Conservation (phyloP, 1,140 invertebrate genomes). For the Nomia melanderi region DNA sequence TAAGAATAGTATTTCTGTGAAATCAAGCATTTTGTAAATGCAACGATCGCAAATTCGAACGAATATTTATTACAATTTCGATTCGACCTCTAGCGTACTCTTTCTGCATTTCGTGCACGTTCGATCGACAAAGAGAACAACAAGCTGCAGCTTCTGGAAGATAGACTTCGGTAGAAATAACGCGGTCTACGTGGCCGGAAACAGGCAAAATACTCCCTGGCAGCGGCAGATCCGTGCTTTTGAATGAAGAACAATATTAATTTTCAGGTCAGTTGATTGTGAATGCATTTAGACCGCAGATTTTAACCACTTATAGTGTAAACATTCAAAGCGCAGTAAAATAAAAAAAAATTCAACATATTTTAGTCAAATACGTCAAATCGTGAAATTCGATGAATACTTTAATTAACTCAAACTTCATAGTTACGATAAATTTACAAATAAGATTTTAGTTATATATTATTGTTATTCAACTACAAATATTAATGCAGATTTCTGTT, state of each 20-base stretch:
- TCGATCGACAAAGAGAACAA: conserved; percentile 44
- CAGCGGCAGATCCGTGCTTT: background rate
- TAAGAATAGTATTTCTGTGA: background rate
- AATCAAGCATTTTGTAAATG: background rate
- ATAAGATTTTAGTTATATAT: no score
- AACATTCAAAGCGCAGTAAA: no score
- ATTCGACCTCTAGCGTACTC: background rate
- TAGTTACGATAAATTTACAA: no score
- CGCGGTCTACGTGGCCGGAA: conserved; percentile 47
- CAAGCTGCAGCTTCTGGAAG: conserved; percentile 40
- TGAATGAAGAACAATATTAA: conserved; percentile 7
- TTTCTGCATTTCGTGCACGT: conserved; percentile 38
- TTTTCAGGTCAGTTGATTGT: conserved; percentile 12
- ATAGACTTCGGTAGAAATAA: conserved; percentile 51
- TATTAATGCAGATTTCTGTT: no score
- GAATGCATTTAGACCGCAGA: background rate
- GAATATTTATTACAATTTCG: conserved; percentile 37
- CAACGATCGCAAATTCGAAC: background rate
- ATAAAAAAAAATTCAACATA: no score
- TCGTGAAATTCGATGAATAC: no score
- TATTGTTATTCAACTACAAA: no score
- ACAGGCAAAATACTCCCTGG: background rate
- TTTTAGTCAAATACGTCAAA: no score
- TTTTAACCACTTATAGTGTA: no score
- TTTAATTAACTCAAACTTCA: no score